Evolutionary conservation across 2,797 vertebrate genomes (phyloP), one percentile per base, ranked within the genome.

Genomic region (Adrianichthys oophorus): DNA sequence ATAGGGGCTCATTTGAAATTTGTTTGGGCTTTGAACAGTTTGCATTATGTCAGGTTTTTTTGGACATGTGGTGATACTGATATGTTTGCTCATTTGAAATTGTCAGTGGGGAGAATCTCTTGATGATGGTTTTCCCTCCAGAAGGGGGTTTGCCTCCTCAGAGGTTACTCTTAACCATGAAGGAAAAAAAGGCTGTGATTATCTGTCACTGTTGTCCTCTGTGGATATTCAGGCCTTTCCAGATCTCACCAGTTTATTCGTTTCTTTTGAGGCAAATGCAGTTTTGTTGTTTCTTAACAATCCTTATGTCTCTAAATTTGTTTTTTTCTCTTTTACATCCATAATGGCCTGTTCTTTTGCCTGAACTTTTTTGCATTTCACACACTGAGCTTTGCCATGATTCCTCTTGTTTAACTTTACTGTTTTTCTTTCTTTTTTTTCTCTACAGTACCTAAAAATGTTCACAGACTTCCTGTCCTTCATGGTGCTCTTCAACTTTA

Each of bases 401-500:
- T 15, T 47, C 6, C 4, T 44, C 21, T 41, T n/a, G 13, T 57
- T 54, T 26, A 44, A 44, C 37, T 32, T 6, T 29, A 1, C 7
- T 29, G 0, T 15, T 16, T 41, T 48, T 5, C 29, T 59, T 7
- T 48, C 42, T 1, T 44, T 0, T 46, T 63, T 56, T 26, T 55
- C 17, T 32, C 61, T 56, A 77, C 87, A 99, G 97, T 93, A 96
- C 74, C 77, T 99, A 68, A 95, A 95, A 89, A 96, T 98, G 92
- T 98, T 99, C 91, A 98, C 95, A 0, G 96, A 99, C 79, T 99
- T 99, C 90, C 91, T 99, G 62, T 98, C 97, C 0, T 99, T 98
- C 83, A 98, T 99, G 97, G 97, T 99, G 78, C 94, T 99, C 14
- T 99, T 99, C 92, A 99, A 99, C 85, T 99, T 98, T 68, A 98